phyloP scores from a whole-genome alignment of 2,113 vertebrate genomes.

The Ovibos moschatus region DNA sequence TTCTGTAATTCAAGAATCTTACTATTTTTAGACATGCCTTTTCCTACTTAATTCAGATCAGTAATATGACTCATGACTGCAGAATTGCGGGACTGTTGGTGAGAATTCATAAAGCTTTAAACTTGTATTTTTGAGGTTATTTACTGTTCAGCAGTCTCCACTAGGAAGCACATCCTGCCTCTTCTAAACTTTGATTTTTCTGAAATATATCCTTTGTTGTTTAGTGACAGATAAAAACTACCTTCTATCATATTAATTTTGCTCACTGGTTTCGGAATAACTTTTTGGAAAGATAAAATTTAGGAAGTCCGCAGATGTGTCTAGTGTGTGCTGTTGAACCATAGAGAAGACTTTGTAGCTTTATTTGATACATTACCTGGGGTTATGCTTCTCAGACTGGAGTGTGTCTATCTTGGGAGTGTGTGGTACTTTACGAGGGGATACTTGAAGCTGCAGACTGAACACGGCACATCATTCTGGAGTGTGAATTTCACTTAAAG shows the following conservation, averaged over 20 bases:
- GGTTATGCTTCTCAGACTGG: neutral
- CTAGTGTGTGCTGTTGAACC: neutral
- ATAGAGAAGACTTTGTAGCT: neutral
- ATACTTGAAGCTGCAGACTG: neutral
- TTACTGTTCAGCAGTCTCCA: neutral
- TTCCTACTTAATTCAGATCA: neutral
- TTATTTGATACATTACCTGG: neutral
- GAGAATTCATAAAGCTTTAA: neutral
- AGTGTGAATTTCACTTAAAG: neutral
- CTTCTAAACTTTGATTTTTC: neutral
- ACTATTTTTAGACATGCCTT: neutral
- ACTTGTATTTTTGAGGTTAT: neutral
- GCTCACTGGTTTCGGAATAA: neutral
- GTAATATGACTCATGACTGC: neutral
- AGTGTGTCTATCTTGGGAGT: neutral
- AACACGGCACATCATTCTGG: neutral
- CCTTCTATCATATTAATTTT: neutral
- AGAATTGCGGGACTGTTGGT: neutral
- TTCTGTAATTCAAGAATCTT: neutral
- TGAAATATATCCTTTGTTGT: neutral
- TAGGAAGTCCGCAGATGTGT: neutral
- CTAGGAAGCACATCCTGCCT: neutral
- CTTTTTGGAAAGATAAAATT: neutral
- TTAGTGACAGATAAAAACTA: neutral
- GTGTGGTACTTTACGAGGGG: neutral